Evolutionary conservation across 2,797 vertebrate species (phyloP).

Genomic region (Sebastes umbrosus): DNA sequence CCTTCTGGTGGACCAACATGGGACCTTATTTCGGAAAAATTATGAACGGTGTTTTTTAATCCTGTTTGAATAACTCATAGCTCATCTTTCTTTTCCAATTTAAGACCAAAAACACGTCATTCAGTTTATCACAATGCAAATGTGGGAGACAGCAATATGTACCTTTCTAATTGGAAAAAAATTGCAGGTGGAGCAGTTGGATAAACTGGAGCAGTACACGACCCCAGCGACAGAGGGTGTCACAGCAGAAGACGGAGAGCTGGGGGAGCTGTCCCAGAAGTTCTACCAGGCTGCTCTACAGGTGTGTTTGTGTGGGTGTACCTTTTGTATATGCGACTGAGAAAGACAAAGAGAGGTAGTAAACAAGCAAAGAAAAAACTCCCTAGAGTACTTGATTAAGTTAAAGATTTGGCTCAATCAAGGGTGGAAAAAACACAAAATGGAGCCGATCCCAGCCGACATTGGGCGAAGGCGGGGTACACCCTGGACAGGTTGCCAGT

Average conservation of each 20-base stretch:
- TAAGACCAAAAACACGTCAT: neutral
- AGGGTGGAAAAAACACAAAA: neutral
- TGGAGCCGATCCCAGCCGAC: no score
- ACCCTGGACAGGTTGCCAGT: no score
- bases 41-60: no score
- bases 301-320: constrained; percentile 73
- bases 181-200: constrained; percentile 89
- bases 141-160: neutral
- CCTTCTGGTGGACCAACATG: no score
- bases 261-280: constrained; percentile 89
- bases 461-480: no score
- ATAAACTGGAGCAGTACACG: constrained; percentile 91
- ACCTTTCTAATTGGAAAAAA: neutral
- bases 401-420: neutral
- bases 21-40: no score
- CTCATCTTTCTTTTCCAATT: neutral
- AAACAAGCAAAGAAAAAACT: neutral
- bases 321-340: neutral
- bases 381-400: neutral
- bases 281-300: constrained; percentile 94
- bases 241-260: constrained; percentile 80
- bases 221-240: constrained; percentile 36
- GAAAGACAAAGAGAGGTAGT: neutral
- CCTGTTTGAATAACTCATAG: neutral
- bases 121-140: neutral